Evolutionary conservation across 2,888 invertebrate species (phyloP).

Genomic region (Diaperis boleti): DNA sequence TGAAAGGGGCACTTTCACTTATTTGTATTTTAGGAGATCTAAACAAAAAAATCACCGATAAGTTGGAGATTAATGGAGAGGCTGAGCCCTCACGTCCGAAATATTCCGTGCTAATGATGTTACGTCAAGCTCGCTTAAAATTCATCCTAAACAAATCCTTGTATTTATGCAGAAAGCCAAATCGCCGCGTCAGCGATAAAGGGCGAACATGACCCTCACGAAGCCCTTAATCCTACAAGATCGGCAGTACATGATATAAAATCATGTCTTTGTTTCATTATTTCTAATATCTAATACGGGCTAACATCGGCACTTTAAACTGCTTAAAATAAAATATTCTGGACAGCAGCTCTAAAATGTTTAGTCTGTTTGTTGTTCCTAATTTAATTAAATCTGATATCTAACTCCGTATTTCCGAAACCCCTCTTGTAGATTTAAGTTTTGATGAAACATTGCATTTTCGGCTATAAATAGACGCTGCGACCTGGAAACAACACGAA

Average conservation of each 20-base stretch:
- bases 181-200: slow-evolving; percentile 29
- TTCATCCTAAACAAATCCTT: slow-evolving; percentile 34
- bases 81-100: slow-evolving; percentile 25
- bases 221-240: slow-evolving; percentile 25
- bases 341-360: no score
- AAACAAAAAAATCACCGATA: no score
- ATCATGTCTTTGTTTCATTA: slow-evolving; percentile 26
- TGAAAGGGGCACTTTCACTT: no score
- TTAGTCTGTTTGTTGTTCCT: no score
- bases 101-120: slow-evolving; percentile 29
- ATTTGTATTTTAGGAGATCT: no score
- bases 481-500: background rate
- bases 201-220: slow-evolving; percentile 29
- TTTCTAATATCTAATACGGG: slow-evolving; percentile 2
- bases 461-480: background rate
- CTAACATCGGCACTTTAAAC: slow-evolving; percentile 20
- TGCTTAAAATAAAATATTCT: background rate
- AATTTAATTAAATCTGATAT: no score
- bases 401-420: no score
- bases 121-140: slow-evolving; percentile 32
- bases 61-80: slow-evolving; percentile 7
- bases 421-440: no score
- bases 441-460: background rate
- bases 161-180: slow-evolving; percentile 22
- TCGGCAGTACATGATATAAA: slow-evolving; percentile 21